Percentiles rank a stretch among this genome's conserved stretches.
Evolutionary conservation across 1,140 invertebrate genomes (phyloP).

Genomic region (Prorops nasuta): DNA sequence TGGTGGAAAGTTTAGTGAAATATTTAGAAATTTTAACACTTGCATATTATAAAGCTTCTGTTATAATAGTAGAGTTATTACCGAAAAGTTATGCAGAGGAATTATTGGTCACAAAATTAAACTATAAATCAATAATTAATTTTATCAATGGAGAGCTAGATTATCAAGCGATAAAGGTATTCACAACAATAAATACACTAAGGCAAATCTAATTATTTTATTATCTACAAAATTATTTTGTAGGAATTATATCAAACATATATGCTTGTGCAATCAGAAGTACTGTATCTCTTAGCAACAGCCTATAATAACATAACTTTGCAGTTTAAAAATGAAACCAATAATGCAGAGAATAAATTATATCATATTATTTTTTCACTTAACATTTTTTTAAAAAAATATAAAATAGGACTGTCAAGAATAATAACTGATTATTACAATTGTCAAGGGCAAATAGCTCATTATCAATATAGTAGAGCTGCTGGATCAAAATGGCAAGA

Average conservation of each 20-base stretch:
- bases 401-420: conserved; percentile 29
- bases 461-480: conserved; percentile 26
- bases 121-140: conserved; percentile 25
- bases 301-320: conserved; percentile 26
- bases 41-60: conserved; percentile 30
- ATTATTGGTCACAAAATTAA: conserved; percentile 20
- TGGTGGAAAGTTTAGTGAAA: conserved; percentile 33
- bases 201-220: background rate
- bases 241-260: conserved; percentile 46
- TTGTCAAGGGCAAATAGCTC: conserved; percentile 25
- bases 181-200: background rate
- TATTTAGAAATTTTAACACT: conserved; percentile 33
- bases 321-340: conserved; percentile 9
- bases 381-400: conserved; percentile 13
- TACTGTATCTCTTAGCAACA: conserved; percentile 40
- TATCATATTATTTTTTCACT: conserved; percentile 25
- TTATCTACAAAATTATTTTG: conserved; percentile 6
- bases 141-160: conserved; percentile 33
- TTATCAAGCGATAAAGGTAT: conserved; percentile 38
- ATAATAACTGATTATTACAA: conserved; percentile 30
- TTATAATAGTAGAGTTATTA: conserved; percentile 28
- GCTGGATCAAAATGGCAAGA: conserved; percentile 42
- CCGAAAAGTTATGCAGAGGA: conserved; percentile 21
- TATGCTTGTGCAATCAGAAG: conserved; percentile 47
- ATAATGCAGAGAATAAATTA: conserved; percentile 30